A percentile compares a stretch with the other conserved stretches of the same genome.
These are phyloP conservation scores for Dipodomys stephensi DNA, from an alignment of 2,113 vertebrate species.

Conservation along the genomic window DNA sequence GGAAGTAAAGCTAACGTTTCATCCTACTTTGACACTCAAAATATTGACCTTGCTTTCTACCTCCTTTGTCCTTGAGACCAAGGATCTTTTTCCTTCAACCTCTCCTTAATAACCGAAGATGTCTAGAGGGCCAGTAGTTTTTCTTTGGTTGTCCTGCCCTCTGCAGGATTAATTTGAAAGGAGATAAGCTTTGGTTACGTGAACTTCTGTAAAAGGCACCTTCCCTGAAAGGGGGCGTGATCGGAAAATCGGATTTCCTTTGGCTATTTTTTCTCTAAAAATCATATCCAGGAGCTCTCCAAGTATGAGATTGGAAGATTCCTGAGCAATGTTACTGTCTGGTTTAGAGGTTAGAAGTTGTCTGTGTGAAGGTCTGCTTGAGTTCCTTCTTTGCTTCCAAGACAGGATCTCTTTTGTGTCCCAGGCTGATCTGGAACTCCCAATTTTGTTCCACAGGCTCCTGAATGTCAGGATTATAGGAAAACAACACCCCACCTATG, in stretches of 20 bases:
- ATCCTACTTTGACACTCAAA: background rate
- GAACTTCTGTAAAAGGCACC: background rate
- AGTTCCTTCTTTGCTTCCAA: no score
- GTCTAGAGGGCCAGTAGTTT: background rate
- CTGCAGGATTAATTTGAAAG: conserved; percentile 58
- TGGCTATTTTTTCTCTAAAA: background rate
- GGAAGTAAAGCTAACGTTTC: background rate
- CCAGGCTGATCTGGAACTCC: background rate
- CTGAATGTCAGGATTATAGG: background rate
- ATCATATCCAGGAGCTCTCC: background rate
- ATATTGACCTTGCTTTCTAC: background rate
- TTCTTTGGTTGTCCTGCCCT: conserved; percentile 68
- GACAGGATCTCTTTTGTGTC: background rate
- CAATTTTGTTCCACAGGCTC: background rate
- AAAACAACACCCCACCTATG: no score
- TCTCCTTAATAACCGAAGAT: background rate
- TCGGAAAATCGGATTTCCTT: background rate
- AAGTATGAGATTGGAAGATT: background rate
- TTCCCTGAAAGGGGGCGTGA: background rate
- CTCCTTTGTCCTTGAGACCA: background rate
- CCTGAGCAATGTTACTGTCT: background rate
- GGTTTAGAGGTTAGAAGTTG: conserved; percentile 21
- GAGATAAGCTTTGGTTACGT: background rate
- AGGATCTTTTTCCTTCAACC: background rate
- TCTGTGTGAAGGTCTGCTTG: background rate